Evolutionary conservation across 2,888 invertebrate species (phyloP), one percentile per base, ranked within the genome.

Genomic region (Lamproptera curius): DNA sequence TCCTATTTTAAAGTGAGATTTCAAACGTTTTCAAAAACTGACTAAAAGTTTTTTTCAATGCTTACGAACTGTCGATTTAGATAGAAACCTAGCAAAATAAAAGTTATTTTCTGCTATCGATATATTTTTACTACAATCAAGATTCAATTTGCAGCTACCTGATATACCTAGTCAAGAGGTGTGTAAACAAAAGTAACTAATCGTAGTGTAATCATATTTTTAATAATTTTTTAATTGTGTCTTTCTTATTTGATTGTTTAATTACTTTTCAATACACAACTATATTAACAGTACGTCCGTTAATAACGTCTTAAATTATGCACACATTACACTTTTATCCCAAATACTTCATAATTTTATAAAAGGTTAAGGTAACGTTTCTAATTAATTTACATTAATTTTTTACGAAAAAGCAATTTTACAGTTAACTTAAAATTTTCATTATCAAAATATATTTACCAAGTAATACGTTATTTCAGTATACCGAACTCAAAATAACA

Each of bases 121-220:
- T n/a, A n/a, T n/a, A n/a, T n/a, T n/a, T n/a, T n/a, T n/a, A n/a
- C n/a, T n/a, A n/a, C n/a, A n/a, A n/a, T n/a, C n/a, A n/a, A n/a
- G n/a, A n/a, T n/a, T n/a, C n/a, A n/a, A n/a, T n/a, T 33, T 34
- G 16, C 39, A 46, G 45, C 39, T 46, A 1, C 45, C 45, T 11
- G 45, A 46, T 39, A 46, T 46, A 9, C 45, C 39, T 11, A 33
- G 20, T 14, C 13, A 15, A 15, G 39, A 46, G 45, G 45, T 46
- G 9, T 2, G 11, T 9, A 8, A 16, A 4, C 11, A 16, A 1
- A 6, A 15, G 16, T 15, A 31, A 13, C 14, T 13, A 14, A 34
- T 16, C 16, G 1, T 31, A 4, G 9, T n/a, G n/a, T n/a, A n/a
- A n/a, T n/a, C n/a, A n/a, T n/a, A n/a, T n/a, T n/a, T n/a, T n/a